Evolutionary conservation across 2,113 vertebrate species (phyloP).

Genomic region (Plotosus lineatus): DNA sequence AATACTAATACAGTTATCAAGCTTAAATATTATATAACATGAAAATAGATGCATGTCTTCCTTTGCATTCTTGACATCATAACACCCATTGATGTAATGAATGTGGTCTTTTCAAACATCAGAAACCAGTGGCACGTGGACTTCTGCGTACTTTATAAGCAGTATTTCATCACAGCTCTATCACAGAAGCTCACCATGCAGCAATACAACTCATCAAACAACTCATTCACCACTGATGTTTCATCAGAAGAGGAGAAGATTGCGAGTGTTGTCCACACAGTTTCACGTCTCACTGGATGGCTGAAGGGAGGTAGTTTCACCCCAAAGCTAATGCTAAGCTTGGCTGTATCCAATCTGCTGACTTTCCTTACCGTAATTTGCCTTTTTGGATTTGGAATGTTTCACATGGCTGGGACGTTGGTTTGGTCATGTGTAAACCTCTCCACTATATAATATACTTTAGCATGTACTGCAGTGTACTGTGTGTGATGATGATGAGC

Average conservation of each 20-base stretch:
- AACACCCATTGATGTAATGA: too few relatives aligned
- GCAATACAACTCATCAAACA: slow-evolving; percentile 15
- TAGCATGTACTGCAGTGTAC: slow-evolving; percentile 70
- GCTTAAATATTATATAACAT: too few relatives aligned
- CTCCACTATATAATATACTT: slow-evolving; percentile 66
- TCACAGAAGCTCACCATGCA: slow-evolving; percentile 16
- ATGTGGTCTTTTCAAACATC: too few relatives aligned
- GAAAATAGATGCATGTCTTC: too few relatives aligned
- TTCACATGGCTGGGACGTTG: slow-evolving; percentile 64
- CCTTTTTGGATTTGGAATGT: slow-evolving; percentile 72
- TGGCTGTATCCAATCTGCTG: slow-evolving; percentile 72
- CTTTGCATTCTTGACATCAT: too few relatives aligned
- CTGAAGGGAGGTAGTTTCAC: slow-evolving; percentile 55
- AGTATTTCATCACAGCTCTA: background rate
- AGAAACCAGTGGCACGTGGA: background rate
- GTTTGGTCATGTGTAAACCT: slow-evolving; percentile 59
- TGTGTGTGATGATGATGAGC: slow-evolving; percentile 70
- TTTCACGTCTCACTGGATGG: slow-evolving; percentile 64
- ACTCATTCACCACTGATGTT: background rate
- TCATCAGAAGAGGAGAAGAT: background rate
- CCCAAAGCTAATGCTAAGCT: slow-evolving; percentile 68
- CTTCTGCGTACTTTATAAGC: background rate
- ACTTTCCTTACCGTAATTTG: too few relatives aligned
- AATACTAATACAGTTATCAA: too few relatives aligned
- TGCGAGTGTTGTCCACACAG: slow-evolving; percentile 44